Evolutionary conservation across 2,797 vertebrate species (phyloP), one percentile per base, ranked within the genome.

Genomic region (Pantherophis vulpinus): DNA sequence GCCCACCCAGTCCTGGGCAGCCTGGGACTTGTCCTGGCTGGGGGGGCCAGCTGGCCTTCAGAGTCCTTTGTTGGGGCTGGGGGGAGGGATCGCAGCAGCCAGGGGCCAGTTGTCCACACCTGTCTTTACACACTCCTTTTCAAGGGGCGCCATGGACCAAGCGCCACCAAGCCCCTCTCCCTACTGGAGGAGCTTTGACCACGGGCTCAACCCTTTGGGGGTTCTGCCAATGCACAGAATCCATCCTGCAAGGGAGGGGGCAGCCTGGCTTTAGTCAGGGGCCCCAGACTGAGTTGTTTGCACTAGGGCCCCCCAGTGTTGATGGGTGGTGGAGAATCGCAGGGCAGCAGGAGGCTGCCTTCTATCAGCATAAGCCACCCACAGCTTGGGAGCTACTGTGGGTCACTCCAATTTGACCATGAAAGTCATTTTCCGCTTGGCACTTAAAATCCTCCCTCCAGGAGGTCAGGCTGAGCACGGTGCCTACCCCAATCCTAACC

Each of bases 91-190:
- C 18, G 3, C 70, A 20, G 18, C 32, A 1, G 8, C 42, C 18
- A 1, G 16, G 25, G 74, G 74, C 37, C 66, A 37, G n/a, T 16
- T 16, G n/a, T 7, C 70, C 12, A 25, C 92, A 42, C 70, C 94
- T 95, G 42, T 32, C 94, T 95, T 92, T 8, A 0, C 70, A 1
- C 91, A 11, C 25, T 95, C 93, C 55, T 95, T 94, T 92, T 60
- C 92, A 61, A 93, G 83, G 92, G 92, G 61, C 90, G 90, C 47
- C 37, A 0, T 0, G 0, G 83, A 70, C 55, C 54, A 92, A 95
- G 95, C 92, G 93, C 95, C 88, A 90, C 10, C 70, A 79, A 60
- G 86, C 83, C 93, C 93, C 60, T 79, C 86, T 92, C 91, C 93
- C 91, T 25, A 0, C 88, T 2, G 86, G 63, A 94, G 66, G 93